These are phyloP conservation scores for Rafetus swinhoei DNA, from an alignment of 2,113 vertebrate genomes.

Conservation along the genomic window DNA sequence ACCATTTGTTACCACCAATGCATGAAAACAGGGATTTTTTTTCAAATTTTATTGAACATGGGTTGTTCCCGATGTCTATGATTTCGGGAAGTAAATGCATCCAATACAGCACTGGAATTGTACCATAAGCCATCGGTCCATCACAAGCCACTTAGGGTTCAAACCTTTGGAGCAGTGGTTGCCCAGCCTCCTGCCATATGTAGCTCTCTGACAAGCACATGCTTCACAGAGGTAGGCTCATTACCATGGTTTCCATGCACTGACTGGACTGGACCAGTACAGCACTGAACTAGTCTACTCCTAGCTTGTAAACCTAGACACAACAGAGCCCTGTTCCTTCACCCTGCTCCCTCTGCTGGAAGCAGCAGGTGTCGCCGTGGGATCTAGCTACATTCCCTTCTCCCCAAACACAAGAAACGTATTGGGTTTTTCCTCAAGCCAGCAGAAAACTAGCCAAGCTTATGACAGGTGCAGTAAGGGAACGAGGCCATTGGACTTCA, in stretches of 20 bases:
- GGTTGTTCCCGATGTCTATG: neutral
- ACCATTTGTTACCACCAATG: neutral
- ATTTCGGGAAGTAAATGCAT: neutral
- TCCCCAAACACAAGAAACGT: slow-evolving; percentile 47
- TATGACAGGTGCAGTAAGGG: neutral
- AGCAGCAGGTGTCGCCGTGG: neutral
- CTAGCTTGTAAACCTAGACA: neutral
- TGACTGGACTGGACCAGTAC: neutral
- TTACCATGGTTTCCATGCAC: neutral
- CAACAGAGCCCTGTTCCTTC: neutral
- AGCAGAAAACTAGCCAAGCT: slow-evolving; percentile 26
- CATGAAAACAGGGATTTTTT: neutral
- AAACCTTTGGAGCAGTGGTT: neutral
- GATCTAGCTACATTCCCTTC: slow-evolving; percentile 33
- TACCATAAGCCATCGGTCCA: neutral
- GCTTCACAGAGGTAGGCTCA: neutral
- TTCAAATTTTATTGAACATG: neutral
- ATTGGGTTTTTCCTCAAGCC: slow-evolving; percentile 21
- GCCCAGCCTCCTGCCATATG: neutral
- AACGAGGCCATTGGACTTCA: accelerated
- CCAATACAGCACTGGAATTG: neutral
- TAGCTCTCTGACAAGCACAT: neutral
- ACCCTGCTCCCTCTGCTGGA: accelerated
- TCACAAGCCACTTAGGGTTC: neutral
- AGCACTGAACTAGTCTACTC: neutral